Evolutionary conservation across 1,140 invertebrate genomes (phyloP).

Genomic region (Drosophila cardini): DNA sequence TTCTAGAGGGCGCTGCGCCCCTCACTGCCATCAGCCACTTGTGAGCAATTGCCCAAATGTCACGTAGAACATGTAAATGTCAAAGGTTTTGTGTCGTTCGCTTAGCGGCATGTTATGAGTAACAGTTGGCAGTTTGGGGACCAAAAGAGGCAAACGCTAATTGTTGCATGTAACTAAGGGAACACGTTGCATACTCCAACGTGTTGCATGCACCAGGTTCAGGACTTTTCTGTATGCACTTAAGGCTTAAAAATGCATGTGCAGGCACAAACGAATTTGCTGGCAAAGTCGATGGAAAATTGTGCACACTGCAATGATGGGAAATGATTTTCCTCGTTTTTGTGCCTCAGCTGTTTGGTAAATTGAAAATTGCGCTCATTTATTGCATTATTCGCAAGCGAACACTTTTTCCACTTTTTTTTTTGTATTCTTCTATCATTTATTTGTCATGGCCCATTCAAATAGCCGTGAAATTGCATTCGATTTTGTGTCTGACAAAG

Average conservation of each 20-base stretch:
- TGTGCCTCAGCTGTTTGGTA: constrained; percentile 76
- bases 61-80: constrained; percentile 61
- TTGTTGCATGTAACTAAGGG: constrained; percentile 52
- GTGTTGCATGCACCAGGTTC: constrained; percentile 19
- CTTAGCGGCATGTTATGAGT: constrained; percentile 1
- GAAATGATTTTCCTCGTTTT: constrained; percentile 26
- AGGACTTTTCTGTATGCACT: constrained; percentile 50
- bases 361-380: constrained; percentile 80
- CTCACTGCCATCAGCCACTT: constrained; percentile 36
- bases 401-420: constrained; percentile 22
- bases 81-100: constrained; percentile 18
- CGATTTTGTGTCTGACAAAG: constrained; percentile 52
- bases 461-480: constrained; percentile 81
- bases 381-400: constrained; percentile 70
- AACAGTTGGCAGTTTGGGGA: constrained; percentile 1
- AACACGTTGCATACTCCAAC: constrained; percentile 64
- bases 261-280: constrained; percentile 9
- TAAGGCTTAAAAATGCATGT: constrained; percentile 55
- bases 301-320: background rate
- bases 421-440: constrained; percentile 11
- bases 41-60: constrained; percentile 75
- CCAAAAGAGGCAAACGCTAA: constrained; percentile 58
- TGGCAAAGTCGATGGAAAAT: background rate
- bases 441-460: constrained; percentile 55
- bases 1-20: background rate